phyloP scores from a whole-genome alignment of 2,113 vertebrate genomes.

The Acanthochromis polyacanthus region DNA sequence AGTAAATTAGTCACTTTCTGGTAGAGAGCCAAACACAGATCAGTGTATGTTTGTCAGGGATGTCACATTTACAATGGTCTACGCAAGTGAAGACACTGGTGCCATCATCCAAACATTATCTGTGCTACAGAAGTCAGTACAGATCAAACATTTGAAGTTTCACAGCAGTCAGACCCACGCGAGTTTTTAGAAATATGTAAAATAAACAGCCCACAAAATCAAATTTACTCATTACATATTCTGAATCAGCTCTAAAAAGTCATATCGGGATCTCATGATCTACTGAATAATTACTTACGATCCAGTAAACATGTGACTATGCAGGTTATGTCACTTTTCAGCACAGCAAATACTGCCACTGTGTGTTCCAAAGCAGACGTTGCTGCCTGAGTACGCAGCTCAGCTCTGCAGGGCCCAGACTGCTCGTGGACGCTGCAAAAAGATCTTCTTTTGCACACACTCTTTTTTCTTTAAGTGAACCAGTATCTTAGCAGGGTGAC shows the following conservation, averaged over 20 bases:
- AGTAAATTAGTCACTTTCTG: not conserved
- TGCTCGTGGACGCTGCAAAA: conserved; percentile 13
- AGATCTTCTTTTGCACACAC: not conserved
- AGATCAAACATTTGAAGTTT: not conserved
- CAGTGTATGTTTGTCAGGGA: not conserved
- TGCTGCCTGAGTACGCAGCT: conserved; percentile 61
- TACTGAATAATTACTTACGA: conserved; percentile 30
- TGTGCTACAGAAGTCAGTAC: not conserved
- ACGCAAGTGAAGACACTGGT: not conserved
- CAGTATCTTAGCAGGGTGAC: no score
- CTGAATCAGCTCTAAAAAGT: not conserved
- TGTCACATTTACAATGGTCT: not conserved
- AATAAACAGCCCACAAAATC: not conserved
- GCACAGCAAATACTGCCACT: conserved; percentile 85
- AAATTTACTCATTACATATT: no score
- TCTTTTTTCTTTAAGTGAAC: no score
- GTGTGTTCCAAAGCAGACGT: conserved; percentile 77
- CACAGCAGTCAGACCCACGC: not conserved
- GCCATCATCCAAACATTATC: not conserved
- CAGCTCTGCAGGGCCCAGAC: conserved; percentile 3
- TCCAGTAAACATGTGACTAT: conserved; percentile 41
- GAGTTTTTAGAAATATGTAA: not conserved
- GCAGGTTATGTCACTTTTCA: conserved; percentile 48
- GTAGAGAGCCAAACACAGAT: not conserved
- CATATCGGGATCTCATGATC: not conserved